A percentile compares a stretch with the other conserved stretches of the same genome.
These are phyloP conservation scores for Nothobranchius kuhntae DNA, from an alignment of 2,113 vertebrate species.

Conservation along the genomic window DNA sequence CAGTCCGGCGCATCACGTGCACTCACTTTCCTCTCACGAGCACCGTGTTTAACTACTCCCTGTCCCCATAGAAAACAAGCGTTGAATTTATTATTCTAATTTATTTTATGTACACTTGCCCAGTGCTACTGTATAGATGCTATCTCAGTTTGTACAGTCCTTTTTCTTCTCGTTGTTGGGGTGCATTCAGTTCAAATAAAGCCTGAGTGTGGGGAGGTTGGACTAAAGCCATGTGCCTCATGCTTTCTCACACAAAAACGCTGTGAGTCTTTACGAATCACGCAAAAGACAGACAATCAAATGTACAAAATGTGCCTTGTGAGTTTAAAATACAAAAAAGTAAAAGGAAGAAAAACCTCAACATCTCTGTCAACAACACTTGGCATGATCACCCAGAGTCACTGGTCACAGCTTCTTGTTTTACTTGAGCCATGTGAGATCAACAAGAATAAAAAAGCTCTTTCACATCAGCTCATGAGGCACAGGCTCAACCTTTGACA, in stretches of 20 bases:
- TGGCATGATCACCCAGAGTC: constrained; percentile 52
- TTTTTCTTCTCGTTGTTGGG: constrained; percentile 51
- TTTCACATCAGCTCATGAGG: constrained; percentile 58
- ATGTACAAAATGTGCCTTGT: constrained; percentile 76
- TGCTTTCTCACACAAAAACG: constrained; percentile 59
- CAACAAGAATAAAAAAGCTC: constrained; percentile 28
- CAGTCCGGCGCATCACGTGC: not conserved
- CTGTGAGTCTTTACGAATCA: constrained; percentile 56
- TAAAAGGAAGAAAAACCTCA: constrained; percentile 52
- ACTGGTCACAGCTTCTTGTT: constrained; percentile 44
- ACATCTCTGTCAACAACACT: constrained; percentile 43
- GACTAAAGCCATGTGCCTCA: constrained; percentile 74
- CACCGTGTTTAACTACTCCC: constrained; percentile 55
- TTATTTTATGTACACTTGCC: constrained; percentile 76
- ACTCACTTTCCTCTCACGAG: constrained; percentile 4
- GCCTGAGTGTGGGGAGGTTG: constrained; percentile 63
- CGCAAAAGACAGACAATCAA: constrained; percentile 73
- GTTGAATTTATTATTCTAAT: constrained; percentile 77
- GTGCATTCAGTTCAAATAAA: constrained; percentile 58
- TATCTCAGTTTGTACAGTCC: constrained; percentile 67
- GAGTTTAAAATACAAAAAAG: constrained; percentile 22
- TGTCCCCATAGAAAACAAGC: constrained; percentile 28
- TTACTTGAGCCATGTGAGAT: constrained; percentile 13
- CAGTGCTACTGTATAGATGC: constrained; percentile 76
- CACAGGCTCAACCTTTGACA: constrained; percentile 70